phyloP scores from a whole-genome alignment of 2,888 invertebrate genomes.

The Sarcophaga caerulescens region DNA sequence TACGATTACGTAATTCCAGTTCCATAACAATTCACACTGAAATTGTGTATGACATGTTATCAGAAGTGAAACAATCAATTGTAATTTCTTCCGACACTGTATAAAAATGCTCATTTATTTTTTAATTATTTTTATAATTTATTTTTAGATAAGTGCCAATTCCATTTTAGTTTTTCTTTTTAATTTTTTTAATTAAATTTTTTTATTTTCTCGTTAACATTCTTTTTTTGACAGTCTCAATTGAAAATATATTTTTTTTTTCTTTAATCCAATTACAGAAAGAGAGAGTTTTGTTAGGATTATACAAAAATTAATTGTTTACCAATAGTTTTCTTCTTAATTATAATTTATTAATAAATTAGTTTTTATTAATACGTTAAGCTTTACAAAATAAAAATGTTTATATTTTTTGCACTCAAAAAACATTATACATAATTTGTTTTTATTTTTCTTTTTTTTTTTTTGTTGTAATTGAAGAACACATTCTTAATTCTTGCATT shows the following conservation, averaged over 20 bases:
- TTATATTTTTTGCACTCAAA: neutral
- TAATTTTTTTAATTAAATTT: constrained; percentile 31
- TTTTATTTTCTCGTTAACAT: constrained; percentile 67
- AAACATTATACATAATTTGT: too few relatives aligned
- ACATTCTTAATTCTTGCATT: neutral
- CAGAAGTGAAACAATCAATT: neutral
- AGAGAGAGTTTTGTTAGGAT: constrained; percentile 26
- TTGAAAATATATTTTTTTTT: constrained; percentile 49
- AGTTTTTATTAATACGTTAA: constrained; percentile 57
- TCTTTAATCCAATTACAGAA: constrained; percentile 44
- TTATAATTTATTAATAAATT: constrained; percentile 26
- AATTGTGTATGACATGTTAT: too few relatives aligned
- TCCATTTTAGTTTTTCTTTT: constrained; percentile 43
- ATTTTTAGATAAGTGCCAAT: constrained; percentile 62
- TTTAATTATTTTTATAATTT: neutral
- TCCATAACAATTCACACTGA: too few relatives aligned
- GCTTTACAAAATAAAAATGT: constrained; percentile 55
- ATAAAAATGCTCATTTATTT: neutral
- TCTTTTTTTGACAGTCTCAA: constrained; percentile 69
- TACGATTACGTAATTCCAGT: too few relatives aligned
- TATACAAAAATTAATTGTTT: constrained; percentile 16
- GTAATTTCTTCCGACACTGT: neutral
- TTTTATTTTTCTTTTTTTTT: neutral
- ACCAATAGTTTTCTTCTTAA: constrained; percentile 24
- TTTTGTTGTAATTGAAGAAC: neutral